Percentiles rank a stretch among this genome's conserved stretches.
Conservation (phyloP, 2,113 vertebrate species). For the Cebidichthys violaceus region DNA sequence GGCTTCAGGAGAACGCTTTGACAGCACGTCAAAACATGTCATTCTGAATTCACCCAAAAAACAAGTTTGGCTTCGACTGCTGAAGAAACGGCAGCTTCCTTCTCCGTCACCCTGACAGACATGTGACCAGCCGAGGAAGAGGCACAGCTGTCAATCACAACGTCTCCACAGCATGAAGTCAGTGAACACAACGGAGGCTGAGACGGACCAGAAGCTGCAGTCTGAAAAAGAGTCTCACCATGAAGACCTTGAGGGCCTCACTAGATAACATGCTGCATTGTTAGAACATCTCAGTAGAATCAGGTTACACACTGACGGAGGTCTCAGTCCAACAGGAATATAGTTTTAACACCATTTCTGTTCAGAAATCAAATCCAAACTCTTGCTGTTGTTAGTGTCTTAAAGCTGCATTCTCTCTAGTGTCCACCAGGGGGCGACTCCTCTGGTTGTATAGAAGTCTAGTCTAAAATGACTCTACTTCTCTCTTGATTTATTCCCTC, state of each 20-base stretch:
- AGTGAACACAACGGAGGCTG: background rate
- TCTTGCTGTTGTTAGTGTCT: no score
- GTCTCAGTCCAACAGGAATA: no score
- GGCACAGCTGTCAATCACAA: slow-evolving; percentile 44
- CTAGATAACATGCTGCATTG: no score
- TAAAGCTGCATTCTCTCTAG: no score
- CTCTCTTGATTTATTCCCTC: no score
- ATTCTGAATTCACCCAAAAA: slow-evolving; percentile 20
- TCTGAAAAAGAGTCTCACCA: no score
- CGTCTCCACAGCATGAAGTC: background rate
- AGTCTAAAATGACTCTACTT: no score
- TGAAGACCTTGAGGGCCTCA: background rate
- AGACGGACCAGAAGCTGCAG: background rate
- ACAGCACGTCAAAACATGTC: slow-evolving; percentile 48
- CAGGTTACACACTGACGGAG: no score
- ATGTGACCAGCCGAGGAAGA: background rate
- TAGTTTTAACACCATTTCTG: no score
- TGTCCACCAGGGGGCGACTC: no score
- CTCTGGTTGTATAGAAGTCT: no score
- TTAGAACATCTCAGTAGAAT: no score
- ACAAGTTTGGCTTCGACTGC: slow-evolving; percentile 14
- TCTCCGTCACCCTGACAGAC: slow-evolving; percentile 16
- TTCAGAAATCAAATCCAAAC: background rate
- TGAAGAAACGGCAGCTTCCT: slow-evolving; percentile 24
- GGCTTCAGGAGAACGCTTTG: slow-evolving; percentile 5